phyloP scores from a whole-genome alignment of 2,797 vertebrate species.

The Poeciliopsis paucimaculata region DNA sequence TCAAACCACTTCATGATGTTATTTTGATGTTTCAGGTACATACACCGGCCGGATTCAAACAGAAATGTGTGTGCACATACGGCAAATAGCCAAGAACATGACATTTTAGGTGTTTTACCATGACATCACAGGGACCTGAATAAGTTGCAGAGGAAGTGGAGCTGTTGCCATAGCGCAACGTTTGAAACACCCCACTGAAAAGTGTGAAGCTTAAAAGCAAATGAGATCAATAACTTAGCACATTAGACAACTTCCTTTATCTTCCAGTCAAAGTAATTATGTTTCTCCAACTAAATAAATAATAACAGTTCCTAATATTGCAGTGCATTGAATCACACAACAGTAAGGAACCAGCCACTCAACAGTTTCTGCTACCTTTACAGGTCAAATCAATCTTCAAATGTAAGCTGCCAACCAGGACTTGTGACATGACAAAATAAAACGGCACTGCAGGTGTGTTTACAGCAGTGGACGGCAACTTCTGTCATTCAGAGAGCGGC shows the following conservation, averaged over 20 bases:
- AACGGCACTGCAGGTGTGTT: background rate
- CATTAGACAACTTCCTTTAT: background rate
- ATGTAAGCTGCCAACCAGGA: background rate
- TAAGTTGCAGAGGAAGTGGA: constrained; percentile 51
- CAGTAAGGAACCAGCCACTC: background rate
- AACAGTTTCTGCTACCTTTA: background rate
- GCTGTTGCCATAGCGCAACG: constrained; percentile 8
- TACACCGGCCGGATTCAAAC: background rate
- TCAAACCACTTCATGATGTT: background rate
- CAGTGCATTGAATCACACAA: background rate
- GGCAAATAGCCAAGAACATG: constrained; percentile 2
- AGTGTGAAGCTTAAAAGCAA: background rate
- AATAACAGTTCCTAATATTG: background rate
- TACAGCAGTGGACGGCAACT: background rate
- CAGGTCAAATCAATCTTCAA: background rate
- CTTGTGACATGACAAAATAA: background rate
- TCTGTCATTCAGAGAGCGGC: constrained; percentile 38
- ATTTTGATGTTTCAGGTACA: background rate
- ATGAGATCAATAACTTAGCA: background rate
- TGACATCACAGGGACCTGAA: constrained; percentile 56
- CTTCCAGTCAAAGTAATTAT: background rate
- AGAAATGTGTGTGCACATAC: background rate
- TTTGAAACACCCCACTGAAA: constrained; percentile 7
- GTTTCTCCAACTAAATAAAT: background rate
- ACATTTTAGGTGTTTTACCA: constrained; percentile 45